These are phyloP conservation scores for Acanthurus lineatus DNA, from an alignment of 2,797 vertebrate genomes.

Conservation along the genomic window DNA sequence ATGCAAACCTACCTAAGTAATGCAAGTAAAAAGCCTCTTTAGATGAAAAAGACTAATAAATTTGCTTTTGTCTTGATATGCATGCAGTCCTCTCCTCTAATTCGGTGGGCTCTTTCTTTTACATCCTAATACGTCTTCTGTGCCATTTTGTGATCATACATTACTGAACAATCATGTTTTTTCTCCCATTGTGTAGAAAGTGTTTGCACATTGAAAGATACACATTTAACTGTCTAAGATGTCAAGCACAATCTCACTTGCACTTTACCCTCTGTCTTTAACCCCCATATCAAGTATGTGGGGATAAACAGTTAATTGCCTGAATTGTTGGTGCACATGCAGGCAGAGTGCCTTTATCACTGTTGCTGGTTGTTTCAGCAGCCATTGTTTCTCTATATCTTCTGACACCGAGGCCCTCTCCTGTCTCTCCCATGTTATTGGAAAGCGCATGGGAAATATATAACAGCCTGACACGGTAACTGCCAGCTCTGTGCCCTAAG, in stretches of 20 bases:
- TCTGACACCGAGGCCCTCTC: constrained; percentile 53
- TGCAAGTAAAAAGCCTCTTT: not conserved
- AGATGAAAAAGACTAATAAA: constrained; percentile 2
- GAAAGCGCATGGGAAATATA: constrained; percentile 68
- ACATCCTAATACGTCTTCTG: not conserved
- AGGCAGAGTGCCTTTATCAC: constrained; percentile 42
- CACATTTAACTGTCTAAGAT: constrained; percentile 12
- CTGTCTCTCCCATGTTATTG: constrained; percentile 64
- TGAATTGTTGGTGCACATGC: constrained; percentile 31
- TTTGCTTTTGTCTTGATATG: not conserved
- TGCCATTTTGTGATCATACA: not conserved
- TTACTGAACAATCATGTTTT: not conserved
- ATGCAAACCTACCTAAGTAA: constrained; percentile 16
- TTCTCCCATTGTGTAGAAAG: not conserved
- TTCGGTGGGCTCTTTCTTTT: not conserved
- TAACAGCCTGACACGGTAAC: constrained; percentile 67
- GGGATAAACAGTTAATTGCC: constrained; percentile 55
- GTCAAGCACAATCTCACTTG: constrained; percentile 21
- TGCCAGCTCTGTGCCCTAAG: constrained; percentile 64
- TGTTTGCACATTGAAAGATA: not conserved
- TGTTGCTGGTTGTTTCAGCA: constrained; percentile 55
- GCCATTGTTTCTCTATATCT: constrained; percentile 42
- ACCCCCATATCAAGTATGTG: constrained; percentile 15
- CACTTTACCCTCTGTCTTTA: constrained; percentile 16
- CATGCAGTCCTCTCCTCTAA: not conserved